These are phyloP conservation scores for Hydractinia echinata DNA, from an alignment of 30 jellyfish, hydroid and myxozoan species.

Conservation along the genomic window DNA sequence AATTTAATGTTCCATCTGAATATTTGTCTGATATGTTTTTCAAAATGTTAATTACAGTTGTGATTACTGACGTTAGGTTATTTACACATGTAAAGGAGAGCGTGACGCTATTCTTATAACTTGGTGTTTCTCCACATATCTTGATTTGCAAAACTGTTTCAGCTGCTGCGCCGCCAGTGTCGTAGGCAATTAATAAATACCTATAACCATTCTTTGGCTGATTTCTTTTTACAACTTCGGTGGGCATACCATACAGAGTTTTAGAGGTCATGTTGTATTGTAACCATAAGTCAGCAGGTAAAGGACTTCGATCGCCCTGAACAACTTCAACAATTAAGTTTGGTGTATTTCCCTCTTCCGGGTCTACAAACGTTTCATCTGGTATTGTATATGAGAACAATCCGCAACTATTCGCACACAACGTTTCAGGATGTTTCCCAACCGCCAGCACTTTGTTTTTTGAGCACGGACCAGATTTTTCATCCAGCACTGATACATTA, in stretches of 20 bases:
- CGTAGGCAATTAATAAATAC: conserved; percentile 36
- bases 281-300: conserved; percentile 40
- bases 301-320: not conserved
- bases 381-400: conserved; percentile 5
- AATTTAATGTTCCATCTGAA: conserved; percentile 11
- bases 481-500: conserved; percentile 33
- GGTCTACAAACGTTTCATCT: conserved; percentile 20
- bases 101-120: conserved; percentile 18
- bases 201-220: conserved; percentile 51
- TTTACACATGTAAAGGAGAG: not conserved
- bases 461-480: conserved; percentile 34
- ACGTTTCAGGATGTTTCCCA: not conserved
- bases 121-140: conserved; percentile 23
- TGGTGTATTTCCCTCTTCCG: conserved; percentile 13
- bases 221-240: conserved; percentile 31
- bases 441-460: not conserved
- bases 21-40: conserved; percentile 10
- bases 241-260: conserved; percentile 65
- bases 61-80: not conserved
- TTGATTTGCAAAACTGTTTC: not conserved
- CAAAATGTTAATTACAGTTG: not conserved
- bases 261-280: conserved; percentile 46
- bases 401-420: conserved; percentile 33
- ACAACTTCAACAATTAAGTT: conserved; percentile 7
- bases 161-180: conserved; percentile 30